Evolutionary conservation across 2,113 vertebrate genomes (phyloP).

Genomic region (Sigmodon hispidus): DNA sequence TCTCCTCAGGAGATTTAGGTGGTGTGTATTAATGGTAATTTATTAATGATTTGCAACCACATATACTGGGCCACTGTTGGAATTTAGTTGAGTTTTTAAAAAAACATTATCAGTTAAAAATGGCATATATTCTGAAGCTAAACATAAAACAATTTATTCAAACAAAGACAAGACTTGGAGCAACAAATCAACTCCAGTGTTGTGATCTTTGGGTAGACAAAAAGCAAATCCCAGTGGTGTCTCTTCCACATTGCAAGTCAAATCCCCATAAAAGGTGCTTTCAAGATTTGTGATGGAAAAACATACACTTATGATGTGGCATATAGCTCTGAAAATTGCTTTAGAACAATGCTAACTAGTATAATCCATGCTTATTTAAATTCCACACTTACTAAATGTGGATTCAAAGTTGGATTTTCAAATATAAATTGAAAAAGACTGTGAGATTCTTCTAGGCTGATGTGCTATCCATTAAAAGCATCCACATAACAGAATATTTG

Average conservation of each 20-base stretch:
- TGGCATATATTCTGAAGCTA: slow-evolving; percentile 1
- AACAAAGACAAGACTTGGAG: not conserved
- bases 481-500: not conserved
- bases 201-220: slow-evolving; percentile 67
- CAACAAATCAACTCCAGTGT: not conserved
- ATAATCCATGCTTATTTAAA: not conserved
- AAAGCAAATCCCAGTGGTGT: slow-evolving; percentile 76
- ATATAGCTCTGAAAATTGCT: slow-evolving; percentile 79
- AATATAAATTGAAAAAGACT: slow-evolving; percentile 15
- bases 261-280: slow-evolving; percentile 78
- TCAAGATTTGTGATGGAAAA: slow-evolving; percentile 80
- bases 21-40: slow-evolving; percentile 53
- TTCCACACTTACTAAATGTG: slow-evolving; percentile 16
- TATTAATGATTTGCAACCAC: slow-evolving; percentile 51
- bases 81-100: not conserved
- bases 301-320: slow-evolving; percentile 78
- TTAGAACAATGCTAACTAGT: slow-evolving; percentile 63
- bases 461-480: not conserved
- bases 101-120: not conserved
- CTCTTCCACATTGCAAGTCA: slow-evolving; percentile 76
- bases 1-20: slow-evolving; percentile 69
- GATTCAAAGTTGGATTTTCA: not conserved
- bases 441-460: not conserved
- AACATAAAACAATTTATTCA: slow-evolving; percentile 30
- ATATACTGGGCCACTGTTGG: not conserved